Evolutionary conservation across 2,888 invertebrate genomes (phyloP), one percentile per base, ranked within the genome.

Genomic region (Pelosia muscerda): DNA sequence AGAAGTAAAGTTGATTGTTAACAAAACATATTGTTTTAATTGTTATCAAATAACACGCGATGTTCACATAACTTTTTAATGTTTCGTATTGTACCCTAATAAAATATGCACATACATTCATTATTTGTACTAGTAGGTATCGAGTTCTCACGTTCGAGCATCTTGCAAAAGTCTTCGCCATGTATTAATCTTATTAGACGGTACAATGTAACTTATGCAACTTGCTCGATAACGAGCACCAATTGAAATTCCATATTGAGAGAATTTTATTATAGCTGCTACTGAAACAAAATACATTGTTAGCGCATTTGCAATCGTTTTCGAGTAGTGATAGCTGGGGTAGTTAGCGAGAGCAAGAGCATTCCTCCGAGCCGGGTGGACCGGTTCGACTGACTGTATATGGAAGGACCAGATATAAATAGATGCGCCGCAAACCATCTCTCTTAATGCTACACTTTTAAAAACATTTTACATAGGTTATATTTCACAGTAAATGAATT

Each of bases 361-460:
- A 93, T 93, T 92, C 94, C 92, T 85, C 81, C 69, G 81, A 85
- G 90, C 88, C 87, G 85, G 89, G 85, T 87, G 81, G 92, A 94
- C 94, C 93, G 94, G 94, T 94, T 92, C 79, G 81, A 84, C 19
- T 80, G 84, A 88, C 92, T 89, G 92, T 92, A 93, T 93, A 93
- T 91, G 92, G 92, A 86, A 87, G 89, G 89, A 90, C 91, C 91
- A 91, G 92, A 90, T 94, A 94, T 93, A 94, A 93, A 94, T 94
- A 94, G 93, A 92, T 86, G 87, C 86, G 84, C 88, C 86, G 91
- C 90, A 87, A 85, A 88, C 86, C 90, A 92, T 92, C 91, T 90
- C 90, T 94, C 93, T 91, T 86, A 86, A 83, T 86, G 87, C 86
- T 89, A 87, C 86, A 89, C 84, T 91, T 92, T 90, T 90, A 26